Conservation (phyloP, 1,140 invertebrate genomes). For the Drosophila sproati region DNA sequence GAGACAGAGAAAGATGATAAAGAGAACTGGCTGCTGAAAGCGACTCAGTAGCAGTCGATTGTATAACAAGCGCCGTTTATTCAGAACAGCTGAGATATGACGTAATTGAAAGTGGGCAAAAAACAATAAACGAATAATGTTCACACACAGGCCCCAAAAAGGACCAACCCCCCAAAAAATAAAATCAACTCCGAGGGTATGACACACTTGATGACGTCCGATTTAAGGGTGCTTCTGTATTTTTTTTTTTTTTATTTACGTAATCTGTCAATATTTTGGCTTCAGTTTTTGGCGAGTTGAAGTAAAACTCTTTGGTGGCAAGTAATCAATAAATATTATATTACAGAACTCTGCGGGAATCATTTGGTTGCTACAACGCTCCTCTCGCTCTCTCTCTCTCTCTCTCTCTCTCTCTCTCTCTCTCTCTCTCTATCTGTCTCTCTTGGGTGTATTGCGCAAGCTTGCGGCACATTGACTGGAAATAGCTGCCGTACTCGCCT, state of each 20-base stretch:
- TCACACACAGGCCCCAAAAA: slow-evolving; percentile 1
- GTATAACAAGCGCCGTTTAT: slow-evolving; percentile 49
- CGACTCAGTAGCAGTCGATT: slow-evolving; percentile 25
- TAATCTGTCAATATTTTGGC: slow-evolving; percentile 49
- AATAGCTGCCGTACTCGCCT: slow-evolving; percentile 24
- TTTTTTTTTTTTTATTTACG: slow-evolving; percentile 30
- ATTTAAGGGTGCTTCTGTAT: neutral
- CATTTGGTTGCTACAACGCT: neutral
- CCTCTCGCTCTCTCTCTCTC: no score
- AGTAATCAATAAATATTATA: slow-evolving; percentile 76
- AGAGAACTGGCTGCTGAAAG: neutral
- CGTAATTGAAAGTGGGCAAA: slow-evolving; percentile 63
- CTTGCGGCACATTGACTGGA: slow-evolving; percentile 28
- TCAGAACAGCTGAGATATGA: slow-evolving; percentile 78
- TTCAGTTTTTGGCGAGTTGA: slow-evolving; percentile 25
- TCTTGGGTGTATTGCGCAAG: slow-evolving; percentile 32
- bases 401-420: neutral
- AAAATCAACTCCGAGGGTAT: slow-evolving; percentile 3
- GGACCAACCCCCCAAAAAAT: neutral
- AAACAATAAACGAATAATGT: slow-evolving; percentile 30
- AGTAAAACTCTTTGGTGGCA: slow-evolving; percentile 49
- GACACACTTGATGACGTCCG: slow-evolving; percentile 11
- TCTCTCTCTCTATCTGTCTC: slow-evolving; percentile 3
- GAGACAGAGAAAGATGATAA: neutral
- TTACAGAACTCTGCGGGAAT: slow-evolving; percentile 50